phyloP scores from a whole-genome alignment of 2,888 invertebrate species.

The Marasmarcha lunaedactyla region DNA sequence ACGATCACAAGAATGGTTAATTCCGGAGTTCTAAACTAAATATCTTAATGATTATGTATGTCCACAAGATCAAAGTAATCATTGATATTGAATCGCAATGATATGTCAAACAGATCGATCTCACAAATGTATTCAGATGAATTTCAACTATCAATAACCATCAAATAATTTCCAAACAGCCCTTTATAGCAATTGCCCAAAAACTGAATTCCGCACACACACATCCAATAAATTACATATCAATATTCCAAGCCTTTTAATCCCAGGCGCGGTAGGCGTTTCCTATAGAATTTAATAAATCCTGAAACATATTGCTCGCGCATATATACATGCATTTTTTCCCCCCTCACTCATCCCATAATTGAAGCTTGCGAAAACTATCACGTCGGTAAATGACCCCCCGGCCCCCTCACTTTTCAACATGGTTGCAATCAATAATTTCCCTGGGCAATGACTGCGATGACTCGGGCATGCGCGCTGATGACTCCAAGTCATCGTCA shows the following conservation, averaged over 20 bases:
- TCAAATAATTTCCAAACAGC: too few relatives aligned
- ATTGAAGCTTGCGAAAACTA: constrained; percentile 69
- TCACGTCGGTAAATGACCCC: constrained; percentile 60
- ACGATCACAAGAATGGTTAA: too few relatives aligned
- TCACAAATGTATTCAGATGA: too few relatives aligned
- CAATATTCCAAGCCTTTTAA: not conserved
- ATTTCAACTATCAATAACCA: too few relatives aligned
- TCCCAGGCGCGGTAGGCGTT: constrained; percentile 31
- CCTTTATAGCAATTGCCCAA: too few relatives aligned
- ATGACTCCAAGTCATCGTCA: constrained; percentile 46
- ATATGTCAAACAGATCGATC: too few relatives aligned
- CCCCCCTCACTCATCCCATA: constrained; percentile 42
- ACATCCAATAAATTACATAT: not conserved
- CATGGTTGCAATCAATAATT: constrained; percentile 68
- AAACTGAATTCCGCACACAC: not conserved
- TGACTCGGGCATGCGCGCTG: constrained; percentile 61
- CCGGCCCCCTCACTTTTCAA: constrained; percentile 53
- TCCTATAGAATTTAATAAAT: constrained; percentile 62
- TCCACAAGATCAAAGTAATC: too few relatives aligned
- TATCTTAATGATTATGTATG: too few relatives aligned
- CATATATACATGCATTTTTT: constrained; percentile 60
- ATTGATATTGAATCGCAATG: too few relatives aligned
- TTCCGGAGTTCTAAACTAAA: too few relatives aligned
- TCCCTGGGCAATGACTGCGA: constrained; percentile 69
- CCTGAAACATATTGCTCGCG: constrained; percentile 47